phyloP scores from a whole-genome alignment of 2,888 invertebrate genomes.

The Caenorhabditis drosophilae region DNA sequence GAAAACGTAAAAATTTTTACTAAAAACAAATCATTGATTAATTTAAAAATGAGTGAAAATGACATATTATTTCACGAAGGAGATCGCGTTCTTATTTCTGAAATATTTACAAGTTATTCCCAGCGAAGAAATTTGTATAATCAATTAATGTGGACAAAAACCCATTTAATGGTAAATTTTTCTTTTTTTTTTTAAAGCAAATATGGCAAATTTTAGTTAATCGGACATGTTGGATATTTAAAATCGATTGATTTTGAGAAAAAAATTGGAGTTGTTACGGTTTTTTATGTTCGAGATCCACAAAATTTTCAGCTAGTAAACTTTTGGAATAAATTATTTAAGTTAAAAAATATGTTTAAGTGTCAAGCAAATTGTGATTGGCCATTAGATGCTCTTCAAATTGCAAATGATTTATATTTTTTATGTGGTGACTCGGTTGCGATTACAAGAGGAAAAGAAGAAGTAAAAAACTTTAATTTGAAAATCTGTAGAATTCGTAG shows the following conservation, averaged over 20 bases:
- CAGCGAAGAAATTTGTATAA: constrained; percentile 25
- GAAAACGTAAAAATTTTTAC: no score
- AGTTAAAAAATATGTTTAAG: constrained; percentile 7
- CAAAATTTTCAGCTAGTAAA: constrained; percentile 11
- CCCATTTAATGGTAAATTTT: constrained; percentile 27
- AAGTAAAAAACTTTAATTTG: constrained; percentile 3
- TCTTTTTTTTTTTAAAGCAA: no score
- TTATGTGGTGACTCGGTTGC: constrained; percentile 21
- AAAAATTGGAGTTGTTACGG: constrained; percentile 8
- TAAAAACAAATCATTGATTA: no score
- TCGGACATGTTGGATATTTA: constrained; percentile 31
- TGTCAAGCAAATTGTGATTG: constrained; percentile 20
- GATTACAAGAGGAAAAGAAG: constrained; percentile 3
- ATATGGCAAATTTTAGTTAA: constrained; percentile 14
- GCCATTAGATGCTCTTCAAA: constrained; percentile 24
- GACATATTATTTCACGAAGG: constrained; percentile 5
- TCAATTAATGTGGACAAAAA: constrained; percentile 34
- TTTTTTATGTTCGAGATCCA: constrained; percentile 13
- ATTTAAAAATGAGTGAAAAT: no score
- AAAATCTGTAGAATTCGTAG: neutral
- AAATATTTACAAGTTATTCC: constrained; percentile 17
- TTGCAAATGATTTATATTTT: constrained; percentile 10
- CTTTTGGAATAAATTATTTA: neutral
- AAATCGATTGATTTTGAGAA: constrained; percentile 4
- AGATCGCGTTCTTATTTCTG: constrained; percentile 31